phyloP scores from a whole-genome alignment of 2,113 vertebrate species.

The Cephalophus harveyi region DNA sequence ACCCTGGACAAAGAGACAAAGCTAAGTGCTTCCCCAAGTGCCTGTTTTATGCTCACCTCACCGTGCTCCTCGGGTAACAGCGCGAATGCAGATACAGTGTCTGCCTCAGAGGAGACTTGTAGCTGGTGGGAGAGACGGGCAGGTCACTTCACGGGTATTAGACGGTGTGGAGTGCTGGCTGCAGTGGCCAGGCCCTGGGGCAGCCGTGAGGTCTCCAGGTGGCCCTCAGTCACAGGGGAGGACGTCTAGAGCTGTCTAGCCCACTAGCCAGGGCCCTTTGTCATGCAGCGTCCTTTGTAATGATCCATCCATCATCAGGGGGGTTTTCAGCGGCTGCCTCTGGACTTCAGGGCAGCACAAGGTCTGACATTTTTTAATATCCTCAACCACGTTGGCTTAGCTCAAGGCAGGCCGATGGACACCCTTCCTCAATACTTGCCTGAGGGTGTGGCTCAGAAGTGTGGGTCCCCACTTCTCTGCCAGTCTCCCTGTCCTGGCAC shows the following conservation, averaged over 20 bases:
- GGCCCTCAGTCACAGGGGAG: neutral
- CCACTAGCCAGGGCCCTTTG: neutral
- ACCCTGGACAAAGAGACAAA: neutral
- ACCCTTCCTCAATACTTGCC: neutral
- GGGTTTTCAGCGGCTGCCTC: neutral
- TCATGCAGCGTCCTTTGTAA: rapidly evolving
- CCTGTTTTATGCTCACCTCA: rapidly evolving
- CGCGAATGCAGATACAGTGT: rapidly evolving
- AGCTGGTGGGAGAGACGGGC: neutral
- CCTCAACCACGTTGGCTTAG: too few relatives aligned
- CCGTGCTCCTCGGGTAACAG: rapidly evolving
- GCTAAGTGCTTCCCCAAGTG: neutral
- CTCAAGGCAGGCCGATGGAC: too few relatives aligned
- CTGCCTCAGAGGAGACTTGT: neutral
- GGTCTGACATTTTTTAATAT: neutral
- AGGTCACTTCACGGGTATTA: neutral
- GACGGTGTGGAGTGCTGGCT: neutral
- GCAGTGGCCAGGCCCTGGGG: neutral
- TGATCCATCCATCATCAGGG: neutral
- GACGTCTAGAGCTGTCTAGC: neutral
- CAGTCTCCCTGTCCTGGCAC: neutral
- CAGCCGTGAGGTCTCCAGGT: neutral
- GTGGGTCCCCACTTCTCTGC: neutral
- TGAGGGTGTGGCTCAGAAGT: neutral
- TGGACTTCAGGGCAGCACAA: neutral